phyloP scores from a whole-genome alignment of 2,888 invertebrate genomes.

The Spodoptera picta region DNA sequence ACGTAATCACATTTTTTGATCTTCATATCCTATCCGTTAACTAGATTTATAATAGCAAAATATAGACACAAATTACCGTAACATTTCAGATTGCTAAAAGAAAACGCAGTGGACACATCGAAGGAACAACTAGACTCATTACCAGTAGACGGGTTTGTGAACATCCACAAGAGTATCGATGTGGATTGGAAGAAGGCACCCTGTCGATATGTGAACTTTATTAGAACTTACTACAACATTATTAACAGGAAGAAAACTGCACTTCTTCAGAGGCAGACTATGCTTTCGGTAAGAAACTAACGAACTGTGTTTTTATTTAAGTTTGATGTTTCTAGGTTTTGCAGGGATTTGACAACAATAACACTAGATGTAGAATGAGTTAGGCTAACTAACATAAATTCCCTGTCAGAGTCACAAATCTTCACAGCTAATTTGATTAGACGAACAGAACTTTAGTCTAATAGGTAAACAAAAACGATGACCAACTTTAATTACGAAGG shows the following conservation, averaged over 20 bases:
- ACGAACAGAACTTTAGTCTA: too few species aligned
- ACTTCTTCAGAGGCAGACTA: conserved; percentile 89
- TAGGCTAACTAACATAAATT: too few species aligned
- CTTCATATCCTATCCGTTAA: too few species aligned
- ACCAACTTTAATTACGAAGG: too few species aligned
- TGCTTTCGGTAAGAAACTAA: conserved; percentile 88
- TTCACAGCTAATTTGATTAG: too few species aligned
- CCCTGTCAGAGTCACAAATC: too few species aligned
- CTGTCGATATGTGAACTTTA: conserved; percentile 87
- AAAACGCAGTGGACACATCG: conserved; percentile 70
- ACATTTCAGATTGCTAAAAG: conserved; percentile 74
- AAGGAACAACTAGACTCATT: conserved; percentile 71
- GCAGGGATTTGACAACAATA: too few species aligned
- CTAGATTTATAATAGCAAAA: background rate
- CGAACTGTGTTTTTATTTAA: background rate
- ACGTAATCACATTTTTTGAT: too few species aligned
- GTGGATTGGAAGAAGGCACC: conserved; percentile 78
- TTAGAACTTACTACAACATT: conserved; percentile 87
- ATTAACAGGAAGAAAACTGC: conserved; percentile 90
- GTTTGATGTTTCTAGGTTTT: too few species aligned
- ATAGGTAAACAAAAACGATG: too few species aligned
- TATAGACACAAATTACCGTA: background rate
- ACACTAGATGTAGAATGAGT: too few species aligned
- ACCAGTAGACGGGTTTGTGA: conserved; percentile 75
- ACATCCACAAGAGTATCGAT: conserved; percentile 74